phyloP scores from a whole-genome alignment of 53 echinoderm and acorn worm genomes.

The Apostichopus leukothele region DNA sequence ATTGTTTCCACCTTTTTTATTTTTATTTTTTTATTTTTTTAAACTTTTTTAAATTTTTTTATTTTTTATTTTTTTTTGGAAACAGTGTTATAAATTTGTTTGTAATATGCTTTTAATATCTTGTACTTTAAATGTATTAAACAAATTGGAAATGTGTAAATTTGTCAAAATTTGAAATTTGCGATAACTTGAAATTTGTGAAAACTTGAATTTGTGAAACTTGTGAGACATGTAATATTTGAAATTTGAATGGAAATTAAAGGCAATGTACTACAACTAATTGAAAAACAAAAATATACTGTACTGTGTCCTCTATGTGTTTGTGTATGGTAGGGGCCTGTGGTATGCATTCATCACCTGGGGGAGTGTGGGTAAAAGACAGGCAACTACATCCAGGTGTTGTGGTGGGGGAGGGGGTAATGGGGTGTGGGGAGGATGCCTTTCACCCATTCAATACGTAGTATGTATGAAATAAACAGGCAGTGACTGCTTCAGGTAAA shows the following conservation, averaged over 20 bases:
- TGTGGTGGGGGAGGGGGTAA: too few species aligned
- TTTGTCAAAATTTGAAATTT: background rate
- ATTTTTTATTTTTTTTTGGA: background rate
- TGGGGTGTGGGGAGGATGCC: too few species aligned
- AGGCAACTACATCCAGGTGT: too few species aligned
- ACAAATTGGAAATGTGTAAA: background rate
- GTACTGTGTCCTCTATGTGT: background rate
- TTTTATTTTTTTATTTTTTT: background rate
- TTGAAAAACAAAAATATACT: background rate
- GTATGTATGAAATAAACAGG: too few species aligned
- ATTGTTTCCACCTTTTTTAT: conserved; percentile 7
- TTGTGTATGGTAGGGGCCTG: too few species aligned
- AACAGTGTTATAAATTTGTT: conserved; percentile 10
- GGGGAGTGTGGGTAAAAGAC: too few species aligned
- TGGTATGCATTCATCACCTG: too few species aligned
- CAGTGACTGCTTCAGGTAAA: too few species aligned
- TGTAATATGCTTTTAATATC: background rate
- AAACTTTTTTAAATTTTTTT: background rate
- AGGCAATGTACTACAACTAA: background rate
- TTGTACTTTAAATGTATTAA: background rate
- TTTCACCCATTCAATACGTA: too few species aligned
- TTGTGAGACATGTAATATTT: conserved; percentile 1
- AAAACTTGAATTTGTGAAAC: background rate
- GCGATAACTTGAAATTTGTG: background rate
- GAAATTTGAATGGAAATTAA: background rate